These are phyloP conservation scores for Tragelaphus buxtoni DNA, from an alignment of 2,113 vertebrate genomes.

Conservation along the genomic window DNA sequence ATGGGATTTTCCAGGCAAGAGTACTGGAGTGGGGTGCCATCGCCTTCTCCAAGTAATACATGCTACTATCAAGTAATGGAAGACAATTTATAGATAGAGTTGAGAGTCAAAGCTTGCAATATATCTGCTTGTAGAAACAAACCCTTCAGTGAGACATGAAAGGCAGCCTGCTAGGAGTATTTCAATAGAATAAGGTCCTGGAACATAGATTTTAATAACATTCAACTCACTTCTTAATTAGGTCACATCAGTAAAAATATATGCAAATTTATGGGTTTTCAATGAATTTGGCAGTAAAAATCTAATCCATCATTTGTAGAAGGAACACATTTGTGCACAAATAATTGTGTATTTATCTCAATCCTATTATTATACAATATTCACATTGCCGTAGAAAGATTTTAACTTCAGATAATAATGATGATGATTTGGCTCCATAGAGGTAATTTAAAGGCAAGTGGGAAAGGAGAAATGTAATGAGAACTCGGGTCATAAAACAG, in stretches of 20 bases:
- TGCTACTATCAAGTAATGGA: slow-evolving; percentile 40
- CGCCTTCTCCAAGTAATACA: background rate
- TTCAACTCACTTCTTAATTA: slow-evolving; percentile 77
- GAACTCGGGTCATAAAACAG: background rate
- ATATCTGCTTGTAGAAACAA: slow-evolving; percentile 61
- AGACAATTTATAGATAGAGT: background rate
- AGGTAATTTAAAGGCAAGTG: background rate
- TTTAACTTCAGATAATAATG: background rate
- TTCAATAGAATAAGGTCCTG: slow-evolving; percentile 51
- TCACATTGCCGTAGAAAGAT: background rate
- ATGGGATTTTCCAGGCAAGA: too few species aligned
- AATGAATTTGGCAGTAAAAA: slow-evolving; percentile 63
- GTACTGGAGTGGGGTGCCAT: too few species aligned
- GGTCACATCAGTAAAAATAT: slow-evolving; percentile 76
- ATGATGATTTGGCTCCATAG: background rate
- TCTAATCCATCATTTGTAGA: slow-evolving; percentile 74
- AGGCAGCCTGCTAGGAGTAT: slow-evolving; percentile 48
- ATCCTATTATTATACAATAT: slow-evolving; percentile 27
- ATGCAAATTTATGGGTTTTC: slow-evolving; percentile 81
- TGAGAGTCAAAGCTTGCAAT: slow-evolving; percentile 61
- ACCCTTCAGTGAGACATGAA: slow-evolving; percentile 50
- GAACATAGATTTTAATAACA: slow-evolving; percentile 67
- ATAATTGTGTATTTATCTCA: slow-evolving; percentile 7
- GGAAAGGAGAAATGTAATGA: background rate
- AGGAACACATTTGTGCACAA: background rate